Evolutionary conservation across 2,797 vertebrate genomes (phyloP), one percentile per base, ranked within the genome.

Genomic region (Enoplosus armatus): DNA sequence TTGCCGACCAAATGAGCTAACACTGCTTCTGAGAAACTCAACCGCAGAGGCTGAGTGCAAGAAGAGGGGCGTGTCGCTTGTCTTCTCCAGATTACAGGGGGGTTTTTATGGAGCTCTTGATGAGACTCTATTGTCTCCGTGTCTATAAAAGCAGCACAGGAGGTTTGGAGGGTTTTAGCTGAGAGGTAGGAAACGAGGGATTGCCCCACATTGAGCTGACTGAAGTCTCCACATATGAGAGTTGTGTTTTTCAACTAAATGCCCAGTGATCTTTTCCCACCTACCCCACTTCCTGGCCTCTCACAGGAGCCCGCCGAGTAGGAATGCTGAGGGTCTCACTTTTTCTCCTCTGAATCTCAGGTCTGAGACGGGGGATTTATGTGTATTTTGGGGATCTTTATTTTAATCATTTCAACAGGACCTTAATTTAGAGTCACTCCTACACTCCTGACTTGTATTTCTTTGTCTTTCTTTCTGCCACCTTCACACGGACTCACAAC

Each of bases 251-350:
- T 77, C 48, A 67, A 61, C 31, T 45, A 62, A 86, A 80, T 51
- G 20, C 74, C 31, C 75, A 18, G 70, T 75, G 85, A 87, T 90
- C 80, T 74, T 82, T 84, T 73, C 83, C 80, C 82, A 82, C 82
- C 86, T 84, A 70, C 81, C 78, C 80, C 78, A 85, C 87, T 79
- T 90, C 87, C 83, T 84, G 85, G 86, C 89, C 89, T 82, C 90
- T 92, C 82, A 26, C 85, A 68, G 43, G 43, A 80, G 67, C 87
- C 81, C 26, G 79, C 48, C 61, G 66, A 84, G 86, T 48, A 78
- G 87, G 89, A 93, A 92, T 84, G 90, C 85, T 76, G 84, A 85
- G 58, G 80, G 72, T 84, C 84, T 77, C 26, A 20, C 80, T 84
- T 72, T 77, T 60, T 78, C 75, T 77, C 16, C 37, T 51, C 58